A percentile compares a stretch with the other conserved stretches of the same genome.
Conservation (phyloP, 2,797 vertebrate genomes). For the Gallinago solitaria region DNA sequence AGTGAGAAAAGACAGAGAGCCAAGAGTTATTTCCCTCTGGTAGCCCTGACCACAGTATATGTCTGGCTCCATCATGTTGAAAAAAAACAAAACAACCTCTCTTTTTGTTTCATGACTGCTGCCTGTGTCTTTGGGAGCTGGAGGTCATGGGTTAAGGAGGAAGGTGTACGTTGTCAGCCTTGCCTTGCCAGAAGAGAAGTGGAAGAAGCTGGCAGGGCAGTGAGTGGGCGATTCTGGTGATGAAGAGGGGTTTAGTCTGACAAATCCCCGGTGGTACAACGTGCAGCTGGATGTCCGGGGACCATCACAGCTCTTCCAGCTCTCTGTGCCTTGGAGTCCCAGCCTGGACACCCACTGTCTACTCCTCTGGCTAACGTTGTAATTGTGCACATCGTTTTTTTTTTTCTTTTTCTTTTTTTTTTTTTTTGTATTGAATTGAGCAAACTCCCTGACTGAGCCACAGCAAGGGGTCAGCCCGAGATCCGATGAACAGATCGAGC, state of each 20-base stretch:
- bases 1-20: neutral
- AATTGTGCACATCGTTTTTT: neutral
- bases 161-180: neutral
- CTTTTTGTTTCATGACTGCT: neutral
- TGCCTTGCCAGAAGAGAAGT: neutral
- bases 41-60: neutral
- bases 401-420: neutral
- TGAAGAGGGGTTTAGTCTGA: neutral
- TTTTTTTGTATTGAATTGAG: neutral
- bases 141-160: neutral
- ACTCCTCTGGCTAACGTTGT: neutral
- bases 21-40: neutral
- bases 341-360: accelerated
- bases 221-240: neutral
- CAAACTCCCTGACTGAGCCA: neutral
- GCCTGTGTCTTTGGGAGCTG: neutral
- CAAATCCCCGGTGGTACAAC: accelerated
- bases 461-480: neutral
- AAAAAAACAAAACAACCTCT: neutral
- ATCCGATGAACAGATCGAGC: neutral
- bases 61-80: neutral
- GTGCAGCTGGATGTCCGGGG: too few relatives aligned
- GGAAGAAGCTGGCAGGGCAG: neutral
- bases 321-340: accelerated
- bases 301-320: accelerated